Conservation (phyloP, 2,888 invertebrate species). For the Dasysyrphus tricinctus region DNA sequence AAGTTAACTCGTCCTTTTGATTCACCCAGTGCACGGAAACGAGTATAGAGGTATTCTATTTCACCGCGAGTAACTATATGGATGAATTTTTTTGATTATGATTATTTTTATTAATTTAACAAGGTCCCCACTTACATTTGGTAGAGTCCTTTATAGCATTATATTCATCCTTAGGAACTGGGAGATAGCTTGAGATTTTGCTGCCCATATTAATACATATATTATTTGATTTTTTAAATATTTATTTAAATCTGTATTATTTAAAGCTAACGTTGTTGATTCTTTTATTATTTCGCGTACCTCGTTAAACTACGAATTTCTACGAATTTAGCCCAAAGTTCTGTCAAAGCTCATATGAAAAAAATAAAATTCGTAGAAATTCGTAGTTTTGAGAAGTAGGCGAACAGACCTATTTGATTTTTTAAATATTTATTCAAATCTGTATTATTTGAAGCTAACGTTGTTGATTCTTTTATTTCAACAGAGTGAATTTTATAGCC, state of each 20-base stretch:
- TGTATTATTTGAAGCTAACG: neutral
- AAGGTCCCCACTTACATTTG: conserved; percentile 12
- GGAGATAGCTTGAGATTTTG: neutral
- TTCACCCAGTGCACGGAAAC: conserved; percentile 31
- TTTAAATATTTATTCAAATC: neutral
- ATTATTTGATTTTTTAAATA: neutral
- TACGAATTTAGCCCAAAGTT: too few relatives aligned
- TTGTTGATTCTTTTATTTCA: too few relatives aligned
- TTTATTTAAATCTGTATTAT: neutral
- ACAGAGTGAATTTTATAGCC: neutral
- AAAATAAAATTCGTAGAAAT: too few relatives aligned
- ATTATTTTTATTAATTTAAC: too few relatives aligned
- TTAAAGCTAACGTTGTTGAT: neutral
- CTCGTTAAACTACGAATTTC: too few relatives aligned
- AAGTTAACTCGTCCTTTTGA: neutral
- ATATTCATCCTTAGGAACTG: conserved; percentile 38
- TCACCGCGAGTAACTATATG: conserved; percentile 30
- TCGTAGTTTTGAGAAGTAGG: too few relatives aligned
- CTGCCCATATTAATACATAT: conserved; percentile 19
- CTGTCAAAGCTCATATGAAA: too few relatives aligned
- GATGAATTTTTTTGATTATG: neutral
- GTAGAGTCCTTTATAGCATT: conserved; percentile 3
- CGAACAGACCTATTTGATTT: too few relatives aligned
- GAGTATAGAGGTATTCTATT: conserved; percentile 45
- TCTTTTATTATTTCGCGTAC: neutral